These are phyloP conservation scores for Limnodromus scolopaceus DNA, from an alignment of 2,797 vertebrate genomes.

Conservation along the genomic window DNA sequence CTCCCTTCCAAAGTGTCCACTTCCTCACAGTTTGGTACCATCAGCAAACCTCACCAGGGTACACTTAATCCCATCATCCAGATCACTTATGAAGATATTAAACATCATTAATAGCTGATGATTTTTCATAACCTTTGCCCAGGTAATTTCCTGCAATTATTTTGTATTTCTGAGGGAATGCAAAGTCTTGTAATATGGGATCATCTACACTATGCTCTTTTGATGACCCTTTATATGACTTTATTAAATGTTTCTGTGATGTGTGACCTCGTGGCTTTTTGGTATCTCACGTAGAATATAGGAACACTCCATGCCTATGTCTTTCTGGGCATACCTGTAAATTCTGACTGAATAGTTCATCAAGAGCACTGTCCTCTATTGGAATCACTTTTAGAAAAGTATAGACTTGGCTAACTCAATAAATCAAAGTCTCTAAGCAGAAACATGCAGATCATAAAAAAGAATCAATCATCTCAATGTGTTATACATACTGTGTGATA, in stretches of 20 bases:
- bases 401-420: neutral
- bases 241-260: neutral
- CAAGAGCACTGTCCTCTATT: neutral
- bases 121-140: neutral
- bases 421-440: neutral
- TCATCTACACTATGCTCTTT: neutral
- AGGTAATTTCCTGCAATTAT: neutral
- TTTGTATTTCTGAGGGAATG: neutral
- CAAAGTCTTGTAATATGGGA: neutral
- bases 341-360: neutral
- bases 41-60: neutral
- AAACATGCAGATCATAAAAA: neutral
- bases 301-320: neutral
- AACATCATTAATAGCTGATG: neutral
- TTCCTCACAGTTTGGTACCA: neutral
- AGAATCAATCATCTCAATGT: neutral
- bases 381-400: neutral
- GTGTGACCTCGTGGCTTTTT: neutral
- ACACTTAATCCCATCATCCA: neutral
- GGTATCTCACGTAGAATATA: neutral
- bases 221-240: neutral
- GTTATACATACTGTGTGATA: neutral
- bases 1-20: neutral
- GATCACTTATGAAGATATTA: neutral
- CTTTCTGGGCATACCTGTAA: neutral